These are phyloP conservation scores for Morinoia aosen DNA, from an alignment of 2,888 invertebrate genomes.

Conservation along the genomic window DNA sequence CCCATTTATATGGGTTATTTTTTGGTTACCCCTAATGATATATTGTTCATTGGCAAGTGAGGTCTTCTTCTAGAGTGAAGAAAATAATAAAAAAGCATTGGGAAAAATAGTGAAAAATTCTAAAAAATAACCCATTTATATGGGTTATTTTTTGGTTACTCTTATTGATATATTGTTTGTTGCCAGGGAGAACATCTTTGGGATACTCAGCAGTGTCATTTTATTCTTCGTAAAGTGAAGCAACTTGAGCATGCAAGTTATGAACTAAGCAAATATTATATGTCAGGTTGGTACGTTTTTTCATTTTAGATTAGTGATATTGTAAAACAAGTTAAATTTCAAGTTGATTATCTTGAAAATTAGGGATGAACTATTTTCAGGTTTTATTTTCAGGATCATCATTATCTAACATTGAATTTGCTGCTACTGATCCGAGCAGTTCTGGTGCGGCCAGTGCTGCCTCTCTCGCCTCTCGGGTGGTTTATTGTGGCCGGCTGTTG, in stretches of 20 bases:
- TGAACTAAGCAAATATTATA: not conserved
- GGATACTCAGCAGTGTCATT: no score
- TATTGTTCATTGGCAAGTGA: not conserved
- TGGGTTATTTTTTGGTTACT: not conserved
- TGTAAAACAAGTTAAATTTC: not conserved
- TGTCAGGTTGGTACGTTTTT: not conserved
- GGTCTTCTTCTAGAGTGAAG: not conserved
- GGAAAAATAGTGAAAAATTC: no score
- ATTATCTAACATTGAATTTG: not conserved
- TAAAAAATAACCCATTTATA: no score
- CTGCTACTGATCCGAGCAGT: no score
- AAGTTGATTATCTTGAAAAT: not conserved
- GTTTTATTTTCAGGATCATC: not conserved
- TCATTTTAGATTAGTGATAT: not conserved
- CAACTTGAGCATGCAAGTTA: no score
- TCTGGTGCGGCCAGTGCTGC: no score
- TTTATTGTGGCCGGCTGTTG: no score
- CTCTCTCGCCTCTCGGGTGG: no score
- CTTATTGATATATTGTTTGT: not conserved
- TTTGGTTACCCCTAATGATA: not conserved
- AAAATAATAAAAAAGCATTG: no score
- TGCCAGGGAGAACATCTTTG: no score
- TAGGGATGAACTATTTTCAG: not conserved
- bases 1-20: no score
- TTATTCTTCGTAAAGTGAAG: no score